Evolutionary conservation across 2,888 invertebrate genomes (phyloP), one percentile per base, ranked within the genome.

Genomic region (Athalia rosae): DNA sequence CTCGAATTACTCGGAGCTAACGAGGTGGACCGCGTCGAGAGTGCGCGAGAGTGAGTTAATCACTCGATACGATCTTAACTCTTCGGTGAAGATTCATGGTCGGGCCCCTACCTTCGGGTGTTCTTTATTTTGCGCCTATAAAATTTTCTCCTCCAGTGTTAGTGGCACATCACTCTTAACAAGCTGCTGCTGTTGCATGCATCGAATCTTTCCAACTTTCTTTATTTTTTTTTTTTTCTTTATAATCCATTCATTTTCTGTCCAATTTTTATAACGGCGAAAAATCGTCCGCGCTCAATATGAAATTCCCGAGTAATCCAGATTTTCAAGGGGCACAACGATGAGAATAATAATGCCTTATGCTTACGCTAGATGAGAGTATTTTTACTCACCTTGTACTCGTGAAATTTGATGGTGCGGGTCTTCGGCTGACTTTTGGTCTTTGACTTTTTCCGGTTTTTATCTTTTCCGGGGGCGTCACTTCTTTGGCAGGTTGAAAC

Each of bases 381-480:
- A 74, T 13, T 15, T 47, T 15, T n/a, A 84, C 84, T 84, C 79
- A 92, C 92, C 91, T 97, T 97, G 90, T 97, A 97, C 90, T 99
- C 99, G 90, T 99, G 98, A 91, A 99, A 99, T 91, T 99, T 99
- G 85, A 99, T 98, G 77, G 96, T 96, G 83, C 96, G 93, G 28
- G 95, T 93, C 90, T 97, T 97, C 0, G 96, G 94, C 77, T 94
- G 93, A 43, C 93, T 93, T 90, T 96, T 96, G 59, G 94, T 94
- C 89, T 96, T 96, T 28, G 93, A 93, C 88, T 96, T 96, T 89
- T 96, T 97, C 85, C 93, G 91, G 88, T 95, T 96, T 90, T 93
- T 96, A 90, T 95, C 95, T 83, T 91, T 91, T 77, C 91, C 91
- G 3, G 90, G 91, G n/a, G 91, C 90, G 80, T 90, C 90, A 80